Conservation (phyloP, 1,140 invertebrate species). For the Ganaspis sp. region DNA sequence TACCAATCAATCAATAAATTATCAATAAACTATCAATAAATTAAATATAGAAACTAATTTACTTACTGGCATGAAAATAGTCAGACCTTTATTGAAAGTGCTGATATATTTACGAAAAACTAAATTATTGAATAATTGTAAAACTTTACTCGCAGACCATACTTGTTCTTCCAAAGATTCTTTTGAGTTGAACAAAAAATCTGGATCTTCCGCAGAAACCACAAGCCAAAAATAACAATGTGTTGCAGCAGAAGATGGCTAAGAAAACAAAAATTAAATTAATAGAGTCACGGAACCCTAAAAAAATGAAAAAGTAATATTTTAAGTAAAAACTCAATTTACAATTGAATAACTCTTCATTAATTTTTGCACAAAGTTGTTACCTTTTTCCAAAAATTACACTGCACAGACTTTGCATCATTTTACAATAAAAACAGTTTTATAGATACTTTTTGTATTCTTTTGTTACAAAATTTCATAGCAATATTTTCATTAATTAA, state of each 20-base stretch:
- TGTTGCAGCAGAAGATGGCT: slow-evolving; percentile 80
- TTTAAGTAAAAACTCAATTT: slow-evolving; percentile 30
- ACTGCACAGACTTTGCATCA: too few relatives aligned
- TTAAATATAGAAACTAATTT: slow-evolving; percentile 31
- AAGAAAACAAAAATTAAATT: slow-evolving; percentile 52
- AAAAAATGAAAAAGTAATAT: neutral
- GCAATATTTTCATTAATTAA: neutral
- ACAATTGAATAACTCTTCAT: too few relatives aligned
- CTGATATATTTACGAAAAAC: slow-evolving; percentile 75
- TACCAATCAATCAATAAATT: too few relatives aligned
- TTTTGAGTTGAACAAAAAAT: slow-evolving; percentile 68
- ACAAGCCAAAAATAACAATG: slow-evolving; percentile 81
- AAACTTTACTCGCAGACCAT: slow-evolving; percentile 70
- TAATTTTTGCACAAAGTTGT: too few relatives aligned
- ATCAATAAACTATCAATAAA: neutral
- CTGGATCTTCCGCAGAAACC: slow-evolving; percentile 71
- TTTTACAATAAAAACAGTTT: too few relatives aligned
- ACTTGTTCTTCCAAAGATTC: slow-evolving; percentile 66
- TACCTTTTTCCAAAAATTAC: too few relatives aligned
- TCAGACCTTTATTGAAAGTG: slow-evolving; percentile 78
- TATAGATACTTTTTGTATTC: too few relatives aligned
- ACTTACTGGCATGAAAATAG: slow-evolving; percentile 82
- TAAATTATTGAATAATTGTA: slow-evolving; percentile 76
- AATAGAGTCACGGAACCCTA: neutral
- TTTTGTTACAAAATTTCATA: too few relatives aligned